Conservation (phyloP, 2,797 vertebrate genomes). For the Takifugu rubripes region DNA sequence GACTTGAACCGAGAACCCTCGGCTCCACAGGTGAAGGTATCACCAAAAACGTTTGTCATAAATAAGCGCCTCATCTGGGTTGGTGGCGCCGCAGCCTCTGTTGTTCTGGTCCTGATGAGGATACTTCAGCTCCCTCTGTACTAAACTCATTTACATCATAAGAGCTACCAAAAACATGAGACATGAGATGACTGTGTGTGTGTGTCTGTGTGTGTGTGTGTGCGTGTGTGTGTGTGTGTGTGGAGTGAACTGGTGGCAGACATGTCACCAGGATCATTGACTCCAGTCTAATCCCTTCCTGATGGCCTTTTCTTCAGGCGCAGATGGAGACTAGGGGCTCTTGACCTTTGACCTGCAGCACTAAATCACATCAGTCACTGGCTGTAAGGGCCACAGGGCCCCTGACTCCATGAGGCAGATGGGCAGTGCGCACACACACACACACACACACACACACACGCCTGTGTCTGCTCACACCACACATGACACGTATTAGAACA, state of each 20-base stretch:
- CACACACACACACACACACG: constrained; percentile 6
- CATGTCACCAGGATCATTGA: constrained; percentile 62
- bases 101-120: background rate
- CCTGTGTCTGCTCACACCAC: constrained; percentile 13
- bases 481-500: constrained; percentile 7
- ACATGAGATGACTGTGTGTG: too few species aligned
- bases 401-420: constrained; percentile 54
- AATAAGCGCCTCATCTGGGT: too few species aligned
- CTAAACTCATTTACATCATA: too few species aligned
- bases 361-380: constrained; percentile 68
- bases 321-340: constrained; percentile 72
- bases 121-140: too few species aligned
- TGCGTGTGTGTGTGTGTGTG: constrained; percentile 5
- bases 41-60: too few species aligned
- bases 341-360: constrained; percentile 67
- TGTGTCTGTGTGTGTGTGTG: too few species aligned
- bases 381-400: constrained; percentile 41
- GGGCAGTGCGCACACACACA: constrained; percentile 39
- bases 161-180: too few species aligned
- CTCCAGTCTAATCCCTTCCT: constrained; percentile 67
- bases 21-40: too few species aligned
- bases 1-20: too few species aligned
- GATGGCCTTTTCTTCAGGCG: constrained; percentile 65
- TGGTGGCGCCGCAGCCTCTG: constrained; percentile 9
- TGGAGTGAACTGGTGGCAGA: constrained; percentile 31